Percentiles rank a stretch among this genome's conserved stretches.
These are phyloP conservation scores for Drosophila macrospina DNA, from an alignment of 2,888 invertebrate species.

Conservation along the genomic window DNA sequence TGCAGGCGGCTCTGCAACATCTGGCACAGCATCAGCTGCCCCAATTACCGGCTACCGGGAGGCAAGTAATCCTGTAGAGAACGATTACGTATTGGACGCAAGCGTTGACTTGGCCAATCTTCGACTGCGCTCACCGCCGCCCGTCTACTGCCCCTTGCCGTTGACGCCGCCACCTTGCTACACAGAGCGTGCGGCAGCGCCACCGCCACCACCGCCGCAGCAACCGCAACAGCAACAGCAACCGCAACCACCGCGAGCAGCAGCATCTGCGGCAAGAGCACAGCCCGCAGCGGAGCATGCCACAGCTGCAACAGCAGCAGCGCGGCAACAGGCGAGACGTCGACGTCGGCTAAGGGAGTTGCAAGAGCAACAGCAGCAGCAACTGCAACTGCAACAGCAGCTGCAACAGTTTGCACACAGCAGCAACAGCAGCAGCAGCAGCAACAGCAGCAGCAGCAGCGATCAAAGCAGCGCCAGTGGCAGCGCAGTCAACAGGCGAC, in stretches of 20 bases:
- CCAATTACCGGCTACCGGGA: constrained; percentile 41
- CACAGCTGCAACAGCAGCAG: constrained; percentile 48
- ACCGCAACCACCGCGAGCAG: constrained; percentile 4
- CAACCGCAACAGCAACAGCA: no score
- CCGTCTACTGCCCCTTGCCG: constrained; percentile 76
- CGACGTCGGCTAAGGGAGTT: constrained; percentile 67
- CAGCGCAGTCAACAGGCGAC: constrained; percentile 41
- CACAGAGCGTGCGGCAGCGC: constrained; percentile 59
- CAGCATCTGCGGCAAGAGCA: constrained; percentile 1
- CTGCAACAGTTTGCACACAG: constrained; percentile 67
- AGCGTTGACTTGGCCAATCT: constrained; percentile 52
- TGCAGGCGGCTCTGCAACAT: constrained; percentile 19
- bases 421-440: constrained; percentile 56
- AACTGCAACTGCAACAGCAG: constrained; percentile 68
- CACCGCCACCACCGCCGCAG: constrained; percentile 9
- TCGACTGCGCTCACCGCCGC: constrained; percentile 69
- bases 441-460: constrained; percentile 43
- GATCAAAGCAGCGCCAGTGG: constrained; percentile 50
- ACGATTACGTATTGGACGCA: constrained; percentile 64
- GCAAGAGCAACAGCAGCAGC: constrained; percentile 59
- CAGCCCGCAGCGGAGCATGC: constrained; percentile 46
- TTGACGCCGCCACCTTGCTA: constrained; percentile 84
- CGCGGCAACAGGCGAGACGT: constrained; percentile 66
- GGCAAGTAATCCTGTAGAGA: constrained; percentile 37
- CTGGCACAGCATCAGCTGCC: constrained; percentile 23